Evolutionary conservation across 2,113 vertebrate species (phyloP).

Genomic region (Syngnathus scovelli): DNA sequence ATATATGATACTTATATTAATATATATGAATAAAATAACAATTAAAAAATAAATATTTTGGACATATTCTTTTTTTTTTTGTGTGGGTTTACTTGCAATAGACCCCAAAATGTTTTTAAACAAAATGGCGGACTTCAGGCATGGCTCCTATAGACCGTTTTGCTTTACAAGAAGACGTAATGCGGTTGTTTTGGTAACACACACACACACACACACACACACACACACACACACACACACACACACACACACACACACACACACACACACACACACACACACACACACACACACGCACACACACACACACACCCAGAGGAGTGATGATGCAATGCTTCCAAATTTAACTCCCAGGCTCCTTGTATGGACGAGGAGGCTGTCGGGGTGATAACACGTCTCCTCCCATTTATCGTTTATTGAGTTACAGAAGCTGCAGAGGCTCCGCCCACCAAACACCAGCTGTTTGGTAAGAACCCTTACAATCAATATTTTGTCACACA

Average conservation of each 20-base stretch:
- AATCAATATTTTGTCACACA: too few species aligned
- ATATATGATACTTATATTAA: too few species aligned
- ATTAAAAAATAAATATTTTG: too few species aligned
- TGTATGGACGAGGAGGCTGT: conserved; percentile 21
- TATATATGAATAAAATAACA: too few species aligned
- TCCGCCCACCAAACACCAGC: too few species aligned
- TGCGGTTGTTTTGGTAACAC: not conserved
- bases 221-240: not conserved
- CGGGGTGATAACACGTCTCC: conserved; percentile 43
- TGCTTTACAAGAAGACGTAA: not conserved
- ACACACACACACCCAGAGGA: not conserved
- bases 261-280: not conserved
- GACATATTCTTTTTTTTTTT: too few species aligned
- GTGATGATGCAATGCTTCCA: too few species aligned
- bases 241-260: not conserved
- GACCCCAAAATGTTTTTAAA: not conserved
- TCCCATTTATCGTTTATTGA: conserved; percentile 60
- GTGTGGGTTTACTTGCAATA: too few species aligned
- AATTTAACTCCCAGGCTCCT: too few species aligned
- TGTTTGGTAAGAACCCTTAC: too few species aligned
- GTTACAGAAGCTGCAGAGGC: conserved; percentile 43
- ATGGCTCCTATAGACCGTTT: not conserved
- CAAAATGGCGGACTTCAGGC: not conserved
- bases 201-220: not conserved
- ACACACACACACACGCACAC: not conserved